phyloP scores from a whole-genome alignment of 2,797 vertebrate genomes.

The Echiichthys vipera region DNA sequence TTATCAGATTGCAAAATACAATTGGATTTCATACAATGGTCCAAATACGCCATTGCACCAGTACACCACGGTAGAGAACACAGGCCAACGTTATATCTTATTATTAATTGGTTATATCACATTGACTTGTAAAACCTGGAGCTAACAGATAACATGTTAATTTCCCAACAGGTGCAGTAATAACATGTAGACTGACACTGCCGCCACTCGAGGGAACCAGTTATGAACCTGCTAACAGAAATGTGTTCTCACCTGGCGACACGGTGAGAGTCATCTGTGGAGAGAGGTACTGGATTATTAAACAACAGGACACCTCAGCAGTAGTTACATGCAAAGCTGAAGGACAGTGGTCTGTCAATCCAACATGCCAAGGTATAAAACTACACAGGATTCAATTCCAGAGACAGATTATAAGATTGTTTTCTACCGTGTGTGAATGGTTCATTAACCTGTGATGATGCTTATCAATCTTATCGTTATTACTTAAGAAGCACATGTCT shows the following conservation, averaged over 20 bases:
- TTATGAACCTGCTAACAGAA: neutral
- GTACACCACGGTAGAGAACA: too few species aligned
- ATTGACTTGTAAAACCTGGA: neutral
- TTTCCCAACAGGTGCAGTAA: constrained; percentile 43
- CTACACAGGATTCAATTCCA: neutral
- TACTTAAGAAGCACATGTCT: neutral
- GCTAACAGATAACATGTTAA: neutral
- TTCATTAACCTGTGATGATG: neutral
- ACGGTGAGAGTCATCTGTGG: constrained; percentile 31
- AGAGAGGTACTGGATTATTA: fast-evolving
- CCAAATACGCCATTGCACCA: too few species aligned
- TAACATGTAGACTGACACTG: constrained; percentile 41
- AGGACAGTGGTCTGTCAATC: constrained; percentile 34
- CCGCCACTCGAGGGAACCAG: fast-evolving
- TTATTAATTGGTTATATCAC: neutral
- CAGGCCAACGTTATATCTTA: too few species aligned
- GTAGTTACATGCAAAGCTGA: neutral
- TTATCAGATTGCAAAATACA: too few species aligned
- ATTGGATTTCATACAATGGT: too few species aligned
- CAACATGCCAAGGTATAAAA: constrained; percentile 66
- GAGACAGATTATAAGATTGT: neutral
- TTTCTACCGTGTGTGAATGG: neutral
- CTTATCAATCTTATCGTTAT: neutral
- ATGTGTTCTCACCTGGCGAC: constrained; percentile 45
- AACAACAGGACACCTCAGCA: fast-evolving